These are phyloP conservation scores for Plodia interpunctella DNA, from an alignment of 1,140 invertebrate genomes.

Conservation along the genomic window DNA sequence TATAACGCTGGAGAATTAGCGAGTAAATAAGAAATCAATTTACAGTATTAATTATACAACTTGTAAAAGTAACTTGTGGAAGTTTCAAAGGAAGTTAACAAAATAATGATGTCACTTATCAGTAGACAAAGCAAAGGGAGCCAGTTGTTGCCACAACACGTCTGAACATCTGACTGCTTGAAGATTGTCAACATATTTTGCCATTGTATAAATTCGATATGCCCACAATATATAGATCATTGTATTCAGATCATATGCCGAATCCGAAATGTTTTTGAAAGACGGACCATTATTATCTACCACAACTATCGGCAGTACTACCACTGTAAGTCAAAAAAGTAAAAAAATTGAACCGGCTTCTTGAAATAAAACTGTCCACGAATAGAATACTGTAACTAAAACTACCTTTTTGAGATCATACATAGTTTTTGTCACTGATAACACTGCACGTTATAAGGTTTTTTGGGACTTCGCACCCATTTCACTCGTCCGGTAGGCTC, in stretches of 20 bases:
- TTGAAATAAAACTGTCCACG: constrained; percentile 9
- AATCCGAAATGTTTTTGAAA: constrained; percentile 6
- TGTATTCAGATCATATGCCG: too few relatives aligned
- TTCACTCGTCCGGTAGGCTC: constrained; percentile 16
- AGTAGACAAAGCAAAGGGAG: too few relatives aligned
- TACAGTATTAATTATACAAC: too few relatives aligned
- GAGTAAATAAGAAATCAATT: too few relatives aligned
- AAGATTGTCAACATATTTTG: too few relatives aligned
- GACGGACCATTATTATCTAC: constrained; percentile 29
- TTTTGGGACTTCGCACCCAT: not conserved
- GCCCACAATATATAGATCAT: too few relatives aligned
- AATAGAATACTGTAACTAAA: constrained; percentile 13
- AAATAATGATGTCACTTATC: too few relatives aligned
- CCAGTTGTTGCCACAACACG: too few relatives aligned
- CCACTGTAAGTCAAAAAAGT: constrained; percentile 24
- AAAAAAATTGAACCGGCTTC: constrained; percentile 52
- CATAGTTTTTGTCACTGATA: constrained; percentile 44
- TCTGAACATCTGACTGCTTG: too few relatives aligned
- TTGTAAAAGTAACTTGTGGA: too few relatives aligned
- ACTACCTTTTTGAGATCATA: constrained; percentile 50
- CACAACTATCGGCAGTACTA: constrained; percentile 25
- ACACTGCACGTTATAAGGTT: constrained; percentile 36
- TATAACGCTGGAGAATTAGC: too few relatives aligned
- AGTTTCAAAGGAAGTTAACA: too few relatives aligned
- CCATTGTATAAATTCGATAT: not conserved